A percentile compares a stretch with the other conserved stretches of the same genome.
These are phyloP conservation scores for Eptesicus fuscus DNA, from an alignment of 2,113 vertebrate genomes.

Conservation along the genomic window DNA sequence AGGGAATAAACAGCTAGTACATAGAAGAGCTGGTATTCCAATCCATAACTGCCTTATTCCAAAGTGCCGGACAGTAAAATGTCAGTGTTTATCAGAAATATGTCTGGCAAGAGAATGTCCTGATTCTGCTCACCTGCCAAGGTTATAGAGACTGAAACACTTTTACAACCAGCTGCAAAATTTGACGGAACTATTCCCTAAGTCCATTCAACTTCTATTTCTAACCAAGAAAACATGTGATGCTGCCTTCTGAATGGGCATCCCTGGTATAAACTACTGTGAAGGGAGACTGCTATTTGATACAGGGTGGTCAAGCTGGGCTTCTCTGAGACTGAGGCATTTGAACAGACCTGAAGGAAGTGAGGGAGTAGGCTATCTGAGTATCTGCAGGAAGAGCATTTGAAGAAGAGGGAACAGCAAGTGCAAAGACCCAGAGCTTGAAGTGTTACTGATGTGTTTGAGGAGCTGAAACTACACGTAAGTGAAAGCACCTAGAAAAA, in stretches of 20 bases:
- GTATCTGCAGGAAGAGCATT: neutral
- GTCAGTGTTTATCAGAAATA: conserved; percentile 26
- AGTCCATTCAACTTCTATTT: conserved; percentile 1
- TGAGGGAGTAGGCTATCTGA: neutral
- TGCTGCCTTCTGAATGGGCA: neutral
- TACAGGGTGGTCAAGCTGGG: neutral
- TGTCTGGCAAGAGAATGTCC: conserved; percentile 20
- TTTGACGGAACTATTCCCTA: neutral
- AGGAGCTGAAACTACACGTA: neutral
- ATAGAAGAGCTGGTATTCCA: neutral
- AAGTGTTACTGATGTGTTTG: neutral
- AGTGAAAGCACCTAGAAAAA: neutral
- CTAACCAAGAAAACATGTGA: conserved; percentile 19
- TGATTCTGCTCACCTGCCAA: conserved; percentile 10
- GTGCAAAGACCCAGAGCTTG: neutral
- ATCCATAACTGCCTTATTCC: neutral
- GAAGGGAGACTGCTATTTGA: neutral
- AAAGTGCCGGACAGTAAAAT: conserved; percentile 15
- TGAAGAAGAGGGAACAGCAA: neutral
- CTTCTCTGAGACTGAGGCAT: neutral
- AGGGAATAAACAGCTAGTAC: neutral
- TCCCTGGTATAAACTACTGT: neutral
- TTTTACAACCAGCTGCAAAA: neutral
- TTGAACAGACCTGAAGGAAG: neutral
- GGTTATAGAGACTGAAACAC: neutral